A percentile compares a stretch with the other conserved stretches of the same genome.
These are phyloP conservation scores for Neodiprion lecontei DNA, from an alignment of 1,140 invertebrate species.

Conservation along the genomic window DNA sequence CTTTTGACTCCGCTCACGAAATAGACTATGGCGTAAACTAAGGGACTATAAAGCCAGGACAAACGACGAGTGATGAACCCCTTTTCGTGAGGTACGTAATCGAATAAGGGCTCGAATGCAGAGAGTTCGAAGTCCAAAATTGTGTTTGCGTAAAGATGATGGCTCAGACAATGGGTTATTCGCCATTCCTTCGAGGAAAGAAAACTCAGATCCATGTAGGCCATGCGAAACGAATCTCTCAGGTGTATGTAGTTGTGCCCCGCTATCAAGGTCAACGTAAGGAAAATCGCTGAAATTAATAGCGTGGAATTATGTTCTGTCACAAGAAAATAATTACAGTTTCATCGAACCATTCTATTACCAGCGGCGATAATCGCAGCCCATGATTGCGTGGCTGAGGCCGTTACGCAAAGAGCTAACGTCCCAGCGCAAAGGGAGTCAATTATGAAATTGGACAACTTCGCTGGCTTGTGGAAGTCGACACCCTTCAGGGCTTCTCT, in stretches of 20 bases:
- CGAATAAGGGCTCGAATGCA: constrained; percentile 72
- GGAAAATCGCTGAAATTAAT: constrained; percentile 60
- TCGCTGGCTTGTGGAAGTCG: constrained; percentile 51
- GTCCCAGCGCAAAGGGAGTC: constrained; percentile 64
- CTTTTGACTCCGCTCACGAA: constrained; percentile 56
- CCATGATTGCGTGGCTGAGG: constrained; percentile 53
- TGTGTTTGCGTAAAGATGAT: constrained; percentile 84
- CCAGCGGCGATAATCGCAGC: constrained; percentile 23
- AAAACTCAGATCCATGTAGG: constrained; percentile 75
- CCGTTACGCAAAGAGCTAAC: constrained; percentile 61
- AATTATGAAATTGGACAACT: constrained; percentile 60
- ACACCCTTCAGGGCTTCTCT: constrained; percentile 61
- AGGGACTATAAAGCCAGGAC: constrained; percentile 59
- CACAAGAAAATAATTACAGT: not conserved
- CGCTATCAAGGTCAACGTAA: constrained; percentile 66
- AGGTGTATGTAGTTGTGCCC: constrained; percentile 87
- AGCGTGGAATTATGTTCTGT: not conserved
- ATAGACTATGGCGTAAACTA: constrained; percentile 60
- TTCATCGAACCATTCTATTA: not conserved
- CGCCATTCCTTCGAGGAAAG: constrained; percentile 77
- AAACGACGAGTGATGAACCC: constrained; percentile 52
- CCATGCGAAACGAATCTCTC: constrained; percentile 82
- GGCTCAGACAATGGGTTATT: constrained; percentile 78
- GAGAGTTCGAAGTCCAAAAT: constrained; percentile 79
- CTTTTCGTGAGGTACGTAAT: constrained; percentile 70